Evolutionary conservation across 1,140 invertebrate genomes (phyloP), one percentile per base, ranked within the genome.

Genomic region (Drosophila pandora): DNA sequence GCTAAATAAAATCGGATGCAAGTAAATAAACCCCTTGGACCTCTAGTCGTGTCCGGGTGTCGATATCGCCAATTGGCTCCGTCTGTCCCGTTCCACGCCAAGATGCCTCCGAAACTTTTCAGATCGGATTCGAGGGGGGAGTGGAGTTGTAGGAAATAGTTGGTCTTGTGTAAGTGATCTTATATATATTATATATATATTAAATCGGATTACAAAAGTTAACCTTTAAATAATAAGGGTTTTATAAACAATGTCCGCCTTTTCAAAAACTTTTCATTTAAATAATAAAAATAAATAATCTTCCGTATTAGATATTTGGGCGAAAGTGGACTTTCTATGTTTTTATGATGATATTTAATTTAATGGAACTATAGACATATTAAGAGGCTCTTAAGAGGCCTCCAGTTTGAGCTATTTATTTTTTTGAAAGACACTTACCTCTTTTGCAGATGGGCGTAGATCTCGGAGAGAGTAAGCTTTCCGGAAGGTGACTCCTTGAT

Each of bases 401-500:
- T 17, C 17, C 17, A 17, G 17, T 17, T 17, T 17, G 17, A 17
- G 17, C 17, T 17, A 17, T 17, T 17, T 17, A 17, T 17, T 17
- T 17, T 17, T 17, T 17, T 17, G 17, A 17, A n/a, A 7, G 0
- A 13, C 7, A 7, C 22, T 49, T 41, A 97, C 67, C 95, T 94
- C 74, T 94, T 93, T 77, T 97, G 96, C 1, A 98, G 93, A 90
- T 96, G 98, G 10, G 95, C 94, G 89, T 98, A 98, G 41, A 99
- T 98, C 92, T 98, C 97, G 60, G 95, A 97, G 0, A 99, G 93
- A 0, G 97, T 98, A 3, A 98, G 92, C 34, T 95, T 92, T 84
- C 97, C 97, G 4, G 94, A 94, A 0, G 97, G 97, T 10, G 97
- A 98, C 74, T 96, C 95, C 88, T 98, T 96, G 58, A 99, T 99